Base-by-base conservation (phyloP, 2,113 vertebrate species). In the Rhombomys opimus region DNA sequence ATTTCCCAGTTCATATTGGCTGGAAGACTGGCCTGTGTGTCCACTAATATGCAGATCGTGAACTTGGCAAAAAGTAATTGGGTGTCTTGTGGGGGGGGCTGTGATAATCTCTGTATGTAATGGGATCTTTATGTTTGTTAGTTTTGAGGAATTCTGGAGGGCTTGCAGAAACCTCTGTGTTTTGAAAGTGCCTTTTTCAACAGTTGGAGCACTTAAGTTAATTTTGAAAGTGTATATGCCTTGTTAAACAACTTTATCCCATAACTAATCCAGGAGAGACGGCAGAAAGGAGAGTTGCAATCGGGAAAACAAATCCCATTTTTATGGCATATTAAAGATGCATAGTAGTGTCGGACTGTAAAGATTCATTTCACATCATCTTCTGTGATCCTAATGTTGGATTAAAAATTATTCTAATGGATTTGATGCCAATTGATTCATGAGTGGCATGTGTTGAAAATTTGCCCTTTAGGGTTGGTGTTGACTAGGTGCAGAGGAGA, bases 201-300 rank as follows among this genome's bases (percentile, higher is more conserved):
- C 81, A 90, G 1, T 87, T 91, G 70, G 87, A 65, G 50, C n/a
- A 54, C 72, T 73, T 82, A 41, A 30, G 7, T 95, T 95, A 96
- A 67, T 95, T 97, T 95, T 72, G 32, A 96, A 93, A 90, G 15
- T 91, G 63, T 41, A 35, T 95, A 38, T 72, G 20, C 57, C 20
- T 90, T 95, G 70, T 96, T 90, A 80, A 87, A 18, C 89, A 68
- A 85, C 38, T 68, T 90, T 72, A 10, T 81, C 8, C 52, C 15
- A 59, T 89, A 76, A 27, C 86, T 68, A 84, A 15, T 95, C 86
- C 30, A 63, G 38, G 67, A 96, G 84, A 93, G 27, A 87, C 14
- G 68, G 46, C 75, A 59, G 91, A 41, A 87, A 89, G 89, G 87
- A 91, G 61, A 95, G 54, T 88, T 84, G 57, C 61, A 82, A 13